Evolutionary conservation across 1,140 invertebrate genomes (phyloP), one percentile per base, ranked within the genome.

Genomic region (Calephelis nemesis): DNA sequence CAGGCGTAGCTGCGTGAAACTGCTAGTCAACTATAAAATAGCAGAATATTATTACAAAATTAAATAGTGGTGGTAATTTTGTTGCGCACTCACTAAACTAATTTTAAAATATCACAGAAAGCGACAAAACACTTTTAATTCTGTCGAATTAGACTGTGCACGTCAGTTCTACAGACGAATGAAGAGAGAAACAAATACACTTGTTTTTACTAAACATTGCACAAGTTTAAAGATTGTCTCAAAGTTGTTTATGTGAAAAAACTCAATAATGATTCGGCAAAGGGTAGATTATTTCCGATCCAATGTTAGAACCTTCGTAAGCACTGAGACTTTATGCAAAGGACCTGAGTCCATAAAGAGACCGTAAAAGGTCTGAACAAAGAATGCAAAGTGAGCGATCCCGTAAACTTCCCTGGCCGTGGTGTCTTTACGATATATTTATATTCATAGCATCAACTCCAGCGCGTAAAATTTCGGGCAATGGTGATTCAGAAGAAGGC

Each of bases 391-490:
- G 87, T 88, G 87, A 88, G 87, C 81, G 75, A 77, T 83, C 79
- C 83, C 82, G 83, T 91, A 91, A 90, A 91, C 85, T 88, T 74
- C 63, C 73, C 79, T 85, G 75, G 82, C 76, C 82, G 78, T 73
- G 84, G 82, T 85, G 82, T 87, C 84, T 86, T 89, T 87, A 88
- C 87, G 85, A 87, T 89, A 89, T 85, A 91, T 91, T 91, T 91
- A 91, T 91, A 91, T 91, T 91, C 88, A 91, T 91, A 86, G 84
- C 87, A 88, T 84, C 88, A 89, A 89, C 87, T 90, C 84, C 70
- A 75, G 75, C 84, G 82, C 88, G 88, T 90, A 91, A 91, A 91
- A 91, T 89, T 91, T 91, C 87, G 86, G 86, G 81, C 84, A 82
- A 87, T 85, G 86, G 85, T 87, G 85, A 91, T 89, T 82, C 85